Percentiles rank a stretch among this genome's conserved stretches.
Evolutionary conservation across 2,888 invertebrate genomes (phyloP).

Genomic region (Conistra vaccinii): DNA sequence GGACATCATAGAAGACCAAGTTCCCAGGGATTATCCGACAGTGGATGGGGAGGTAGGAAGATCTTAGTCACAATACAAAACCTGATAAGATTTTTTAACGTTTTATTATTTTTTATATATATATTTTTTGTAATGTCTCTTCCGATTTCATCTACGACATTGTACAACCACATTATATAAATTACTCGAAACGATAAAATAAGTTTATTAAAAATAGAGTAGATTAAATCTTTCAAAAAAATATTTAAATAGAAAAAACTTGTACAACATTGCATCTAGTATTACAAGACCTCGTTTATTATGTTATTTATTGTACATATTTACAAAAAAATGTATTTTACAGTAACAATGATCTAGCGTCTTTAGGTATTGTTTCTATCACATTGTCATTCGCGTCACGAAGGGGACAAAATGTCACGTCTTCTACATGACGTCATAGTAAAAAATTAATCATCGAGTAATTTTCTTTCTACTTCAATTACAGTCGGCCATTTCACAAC

Average conservation of each 20-base stretch:
- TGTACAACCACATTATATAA: conserved; percentile 90
- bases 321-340: conserved; percentile 88
- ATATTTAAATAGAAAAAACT: conserved; percentile 89
- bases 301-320: conserved; percentile 89
- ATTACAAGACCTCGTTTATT: conserved; percentile 86
- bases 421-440: conserved; percentile 68
- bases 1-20: conserved; percentile 80
- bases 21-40: conserved; percentile 81
- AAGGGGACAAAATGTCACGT: conserved; percentile 45
- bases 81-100: conserved; percentile 85
- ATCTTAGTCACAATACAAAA: conserved; percentile 83
- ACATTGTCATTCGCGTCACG: conserved; percentile 81
- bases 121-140: conserved; percentile 86
- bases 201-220: conserved; percentile 89
- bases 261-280: conserved; percentile 90
- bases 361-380: conserved; percentile 90
- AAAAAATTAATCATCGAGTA: conserved; percentile 66
- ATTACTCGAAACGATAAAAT: conserved; percentile 90
- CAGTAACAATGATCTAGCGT: conserved; percentile 90
- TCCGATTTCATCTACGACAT: conserved; percentile 87
- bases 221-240: conserved; percentile 90
- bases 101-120: conserved; percentile 89
- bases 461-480: conserved; percentile 61
- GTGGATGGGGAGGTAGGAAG: conserved; percentile 78
- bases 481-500: conserved; percentile 81